Conservation (phyloP, 64 coral and sea anemone genomes). For the Stylophora pistillata region DNA sequence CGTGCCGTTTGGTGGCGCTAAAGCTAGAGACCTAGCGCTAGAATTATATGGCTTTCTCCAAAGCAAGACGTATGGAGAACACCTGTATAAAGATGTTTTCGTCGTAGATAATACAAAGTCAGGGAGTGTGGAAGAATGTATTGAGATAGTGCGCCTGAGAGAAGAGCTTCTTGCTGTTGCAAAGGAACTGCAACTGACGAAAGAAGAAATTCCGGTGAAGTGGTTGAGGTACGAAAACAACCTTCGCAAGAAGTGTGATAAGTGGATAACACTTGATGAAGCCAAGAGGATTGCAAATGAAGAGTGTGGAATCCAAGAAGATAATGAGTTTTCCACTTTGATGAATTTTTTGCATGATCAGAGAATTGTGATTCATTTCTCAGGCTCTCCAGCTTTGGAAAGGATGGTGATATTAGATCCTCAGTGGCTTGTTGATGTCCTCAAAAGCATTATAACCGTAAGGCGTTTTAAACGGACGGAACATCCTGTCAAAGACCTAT, state of each 20-base stretch:
- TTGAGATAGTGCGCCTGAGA: neutral
- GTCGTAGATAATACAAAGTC: neutral
- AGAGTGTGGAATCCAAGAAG: neutral
- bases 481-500: neutral
- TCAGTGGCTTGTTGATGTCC: neutral
- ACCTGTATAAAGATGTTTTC: neutral
- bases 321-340: neutral
- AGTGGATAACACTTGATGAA: neutral
- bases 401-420: too few species aligned
- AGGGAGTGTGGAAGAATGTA: neutral
- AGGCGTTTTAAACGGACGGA: neutral
- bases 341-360: neutral
- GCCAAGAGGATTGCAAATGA: neutral
- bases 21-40: neutral
- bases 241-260: neutral
- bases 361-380: too few species aligned
- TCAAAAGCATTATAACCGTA: neutral
- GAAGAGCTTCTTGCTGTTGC: neutral
- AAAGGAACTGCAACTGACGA: too few species aligned
- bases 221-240: neutral
- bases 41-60: neutral
- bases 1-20: neutral
- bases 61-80: neutral
- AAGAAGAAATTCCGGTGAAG: too few species aligned
- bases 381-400: too few species aligned